Conservation (phyloP, 2,113 vertebrate genomes). For the Jaculus jaculus region DNA sequence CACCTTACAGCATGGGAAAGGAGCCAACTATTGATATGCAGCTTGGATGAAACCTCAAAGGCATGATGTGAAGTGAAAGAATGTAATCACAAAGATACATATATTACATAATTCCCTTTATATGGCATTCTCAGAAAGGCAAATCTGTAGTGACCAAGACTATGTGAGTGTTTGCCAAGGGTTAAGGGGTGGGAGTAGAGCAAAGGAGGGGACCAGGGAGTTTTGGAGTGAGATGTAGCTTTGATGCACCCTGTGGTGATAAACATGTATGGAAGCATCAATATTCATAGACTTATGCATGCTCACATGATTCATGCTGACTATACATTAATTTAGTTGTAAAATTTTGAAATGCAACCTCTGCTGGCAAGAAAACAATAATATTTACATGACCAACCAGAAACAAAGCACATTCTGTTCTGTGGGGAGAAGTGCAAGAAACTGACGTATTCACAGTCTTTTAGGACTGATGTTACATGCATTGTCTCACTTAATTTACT, state of each 20-base stretch:
- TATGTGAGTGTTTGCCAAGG: background rate
- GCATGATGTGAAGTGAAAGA: background rate
- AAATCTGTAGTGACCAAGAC: background rate
- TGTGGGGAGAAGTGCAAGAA: background rate
- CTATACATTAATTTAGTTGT: background rate
- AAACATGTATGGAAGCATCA: background rate
- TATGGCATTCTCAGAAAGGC: background rate
- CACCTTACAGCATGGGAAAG: background rate
- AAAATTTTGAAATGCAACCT: background rate
- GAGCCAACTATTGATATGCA: background rate
- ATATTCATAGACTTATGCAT: background rate
- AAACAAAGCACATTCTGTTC: background rate
- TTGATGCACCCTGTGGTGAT: background rate
- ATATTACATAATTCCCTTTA: background rate
- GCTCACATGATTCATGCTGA: background rate
- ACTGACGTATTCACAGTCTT: background rate
- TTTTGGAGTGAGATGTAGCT: background rate
- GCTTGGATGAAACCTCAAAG: background rate
- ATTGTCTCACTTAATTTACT: background rate
- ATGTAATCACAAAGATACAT: background rate
- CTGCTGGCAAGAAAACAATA: background rate
- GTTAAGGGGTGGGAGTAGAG: rapidly evolving
- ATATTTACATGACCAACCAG: background rate
- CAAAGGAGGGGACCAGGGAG: background rate
- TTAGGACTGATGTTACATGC: background rate